A percentile compares a stretch with the other conserved stretches of the same genome.
phyloP scores from a whole-genome alignment of 2,113 vertebrate species.

The Sus scrofa region DNA sequence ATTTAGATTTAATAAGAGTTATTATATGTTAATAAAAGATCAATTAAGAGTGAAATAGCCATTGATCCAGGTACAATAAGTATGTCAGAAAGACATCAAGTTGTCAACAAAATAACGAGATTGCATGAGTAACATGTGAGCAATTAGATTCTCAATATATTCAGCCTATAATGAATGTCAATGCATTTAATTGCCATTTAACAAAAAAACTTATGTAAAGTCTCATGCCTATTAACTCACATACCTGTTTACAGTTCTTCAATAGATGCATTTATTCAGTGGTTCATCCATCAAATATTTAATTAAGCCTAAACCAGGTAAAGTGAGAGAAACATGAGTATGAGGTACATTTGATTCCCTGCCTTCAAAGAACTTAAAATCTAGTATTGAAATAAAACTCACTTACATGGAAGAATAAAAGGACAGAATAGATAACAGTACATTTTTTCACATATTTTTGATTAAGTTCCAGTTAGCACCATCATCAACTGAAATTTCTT shows the following conservation, averaged over 20 bases:
- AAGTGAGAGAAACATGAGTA: background rate
- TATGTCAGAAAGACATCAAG: conserved; percentile 83
- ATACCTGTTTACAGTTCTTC: conserved; percentile 67
- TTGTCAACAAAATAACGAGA: conserved; percentile 81
- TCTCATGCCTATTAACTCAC: conserved; percentile 70
- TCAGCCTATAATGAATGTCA: conserved; percentile 65
- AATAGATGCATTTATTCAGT: conserved; percentile 64
- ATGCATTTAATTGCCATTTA: conserved; percentile 68
- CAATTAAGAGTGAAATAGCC: conserved; percentile 88
- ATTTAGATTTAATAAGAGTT: conserved; percentile 91
- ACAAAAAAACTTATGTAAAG: conserved; percentile 66
- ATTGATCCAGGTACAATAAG: conserved; percentile 89
- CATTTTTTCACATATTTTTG: conserved; percentile 24
- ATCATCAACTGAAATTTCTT: conserved; percentile 10
- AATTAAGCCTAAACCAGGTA: conserved; percentile 31
- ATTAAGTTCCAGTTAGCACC: background rate
- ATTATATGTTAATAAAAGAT: conserved; percentile 90
- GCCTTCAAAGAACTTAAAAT: conserved; percentile 70
- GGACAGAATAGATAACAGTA: background rate
- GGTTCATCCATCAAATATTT: conserved; percentile 61
- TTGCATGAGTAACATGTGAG: conserved; percentile 50
- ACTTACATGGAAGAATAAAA: background rate
- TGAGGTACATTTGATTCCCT: background rate
- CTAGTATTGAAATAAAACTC: conserved; percentile 28
- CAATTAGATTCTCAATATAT: conserved; percentile 80